Percentiles rank a stretch among this genome's conserved stretches.
These are phyloP conservation scores for Myripristis murdjan DNA, from an alignment of 2,797 vertebrate genomes.

Conservation along the genomic window DNA sequence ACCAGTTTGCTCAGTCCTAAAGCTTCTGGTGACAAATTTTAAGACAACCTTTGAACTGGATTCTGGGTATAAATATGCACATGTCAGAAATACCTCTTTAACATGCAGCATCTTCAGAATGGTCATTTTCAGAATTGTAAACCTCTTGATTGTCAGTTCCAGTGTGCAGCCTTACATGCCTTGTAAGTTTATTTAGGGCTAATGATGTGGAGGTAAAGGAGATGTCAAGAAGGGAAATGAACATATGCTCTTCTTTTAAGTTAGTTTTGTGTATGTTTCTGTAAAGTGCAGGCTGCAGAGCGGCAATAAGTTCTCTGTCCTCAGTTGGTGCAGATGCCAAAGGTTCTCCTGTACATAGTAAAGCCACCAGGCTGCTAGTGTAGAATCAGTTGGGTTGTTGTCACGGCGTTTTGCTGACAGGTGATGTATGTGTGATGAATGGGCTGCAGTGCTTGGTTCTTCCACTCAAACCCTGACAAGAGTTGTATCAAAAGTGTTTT, in stretches of 20 bases:
- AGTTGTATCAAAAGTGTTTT: constrained; percentile 8
- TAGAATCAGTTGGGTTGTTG: constrained; percentile 9
- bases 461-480: neutral
- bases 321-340: constrained; percentile 70
- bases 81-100: neutral
- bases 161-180: constrained; percentile 1
- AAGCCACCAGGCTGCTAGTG: neutral
- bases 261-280: neutral
- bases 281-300: neutral
- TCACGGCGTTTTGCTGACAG: constrained; percentile 12
- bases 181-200: constrained; percentile 4
- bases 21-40: neutral
- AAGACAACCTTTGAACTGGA: neutral
- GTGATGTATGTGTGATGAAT: constrained; percentile 3
- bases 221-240: constrained; percentile 26
- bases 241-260: neutral
- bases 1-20: neutral
- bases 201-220: neutral
- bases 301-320: constrained; percentile 58
- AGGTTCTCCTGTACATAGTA: constrained; percentile 41
- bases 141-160: neutral
- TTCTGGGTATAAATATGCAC: constrained; percentile 14
- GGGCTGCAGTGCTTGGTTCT: neutral
- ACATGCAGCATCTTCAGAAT: constrained; percentile 3
- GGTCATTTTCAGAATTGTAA: constrained; percentile 3